Evolutionary conservation across 2,888 invertebrate genomes (phyloP).

Genomic region (Hypomecis atomaria): DNA sequence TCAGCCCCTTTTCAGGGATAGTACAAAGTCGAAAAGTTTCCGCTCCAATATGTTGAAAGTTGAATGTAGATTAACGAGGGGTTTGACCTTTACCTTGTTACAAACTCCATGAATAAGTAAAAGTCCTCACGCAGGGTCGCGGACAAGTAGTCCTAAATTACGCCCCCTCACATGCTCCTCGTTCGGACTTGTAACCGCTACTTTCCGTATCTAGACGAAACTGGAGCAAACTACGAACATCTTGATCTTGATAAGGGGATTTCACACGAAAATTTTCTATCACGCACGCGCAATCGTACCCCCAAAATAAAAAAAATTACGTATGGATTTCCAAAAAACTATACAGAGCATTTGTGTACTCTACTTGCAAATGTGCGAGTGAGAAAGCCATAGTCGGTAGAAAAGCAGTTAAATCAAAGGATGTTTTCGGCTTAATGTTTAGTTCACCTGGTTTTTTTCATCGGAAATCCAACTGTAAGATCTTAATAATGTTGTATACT

Average conservation of each 20-base stretch:
- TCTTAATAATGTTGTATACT: too few relatives aligned
- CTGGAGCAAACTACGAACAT: constrained; percentile 4
- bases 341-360: too few relatives aligned
- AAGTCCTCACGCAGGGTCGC: constrained; percentile 12
- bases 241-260: not conserved
- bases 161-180: not conserved
- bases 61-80: constrained; percentile 19
- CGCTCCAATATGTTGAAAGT: constrained; percentile 15
- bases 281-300: too few relatives aligned
- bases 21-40: not conserved
- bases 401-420: not conserved
- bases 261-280: too few relatives aligned
- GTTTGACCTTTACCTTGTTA: constrained; percentile 17
- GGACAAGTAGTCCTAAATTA: constrained; percentile 8
- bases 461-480: too few relatives aligned
- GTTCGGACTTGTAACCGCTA: not conserved
- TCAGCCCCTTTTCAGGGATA: constrained; percentile 1
- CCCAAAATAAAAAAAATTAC: too few relatives aligned
- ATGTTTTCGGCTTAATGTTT: not conserved
- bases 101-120: constrained; percentile 23
- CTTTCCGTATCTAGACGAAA: not conserved
- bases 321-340: too few relatives aligned
- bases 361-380: too few relatives aligned
- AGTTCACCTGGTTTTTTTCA: not conserved
- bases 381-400: too few relatives aligned